phyloP scores from a whole-genome alignment of 2,113 vertebrate species.

The Nibea coibor region DNA sequence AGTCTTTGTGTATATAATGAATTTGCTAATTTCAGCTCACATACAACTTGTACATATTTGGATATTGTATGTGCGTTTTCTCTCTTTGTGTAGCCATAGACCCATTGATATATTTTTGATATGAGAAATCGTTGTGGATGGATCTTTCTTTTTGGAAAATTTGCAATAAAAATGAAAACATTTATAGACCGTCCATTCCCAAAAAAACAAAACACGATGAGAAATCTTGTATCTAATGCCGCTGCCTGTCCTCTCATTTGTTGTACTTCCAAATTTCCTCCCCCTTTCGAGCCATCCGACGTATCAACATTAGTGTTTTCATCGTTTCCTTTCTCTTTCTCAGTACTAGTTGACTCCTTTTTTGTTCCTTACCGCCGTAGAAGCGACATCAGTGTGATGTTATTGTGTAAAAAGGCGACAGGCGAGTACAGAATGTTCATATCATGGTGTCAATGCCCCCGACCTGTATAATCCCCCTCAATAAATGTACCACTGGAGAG shows the following conservation, averaged over 20 bases:
- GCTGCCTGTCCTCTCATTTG: conserved; percentile 17
- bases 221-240: conserved; percentile 32
- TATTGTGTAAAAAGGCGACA: conserved; percentile 14
- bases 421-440: conserved; percentile 27
- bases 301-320: conserved; percentile 42
- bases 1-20: conserved; percentile 78
- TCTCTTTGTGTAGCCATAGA: conserved; percentile 82
- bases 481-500: conserved; percentile 71
- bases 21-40: conserved; percentile 76
- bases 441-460: conserved; percentile 12
- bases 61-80: conserved; percentile 81
- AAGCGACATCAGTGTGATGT: conserved; percentile 18
- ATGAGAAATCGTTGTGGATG: conserved; percentile 75
- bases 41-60: conserved; percentile 86
- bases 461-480: conserved; percentile 48
- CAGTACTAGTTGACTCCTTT: conserved; percentile 9
- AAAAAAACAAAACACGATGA: background rate
- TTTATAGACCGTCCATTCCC: conserved; percentile 57
- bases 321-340: conserved; percentile 22
- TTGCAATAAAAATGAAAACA: conserved; percentile 64
- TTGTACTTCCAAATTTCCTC: background rate
- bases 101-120: conserved; percentile 86
- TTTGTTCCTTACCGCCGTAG: conserved; percentile 31
- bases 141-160: conserved; percentile 45
- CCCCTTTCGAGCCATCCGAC: conserved; percentile 13